These are phyloP conservation scores for Ormyrus thymus DNA, from an alignment of 2,888 invertebrate genomes.

Conservation along the genomic window DNA sequence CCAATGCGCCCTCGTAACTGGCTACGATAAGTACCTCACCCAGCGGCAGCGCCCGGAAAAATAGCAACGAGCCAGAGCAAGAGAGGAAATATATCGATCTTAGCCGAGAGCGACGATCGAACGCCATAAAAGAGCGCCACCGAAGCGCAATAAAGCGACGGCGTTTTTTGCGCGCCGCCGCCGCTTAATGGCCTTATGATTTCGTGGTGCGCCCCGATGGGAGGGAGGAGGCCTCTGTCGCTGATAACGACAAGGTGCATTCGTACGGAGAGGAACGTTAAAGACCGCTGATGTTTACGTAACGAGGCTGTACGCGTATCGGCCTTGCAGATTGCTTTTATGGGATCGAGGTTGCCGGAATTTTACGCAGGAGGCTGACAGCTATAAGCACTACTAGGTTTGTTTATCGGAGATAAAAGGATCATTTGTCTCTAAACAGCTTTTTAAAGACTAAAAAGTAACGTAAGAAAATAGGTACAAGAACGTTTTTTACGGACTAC, in stretches of 20 bases:
- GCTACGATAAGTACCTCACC: constrained; percentile 71
- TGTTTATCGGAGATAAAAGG: too few species aligned
- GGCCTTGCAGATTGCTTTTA: constrained; percentile 31
- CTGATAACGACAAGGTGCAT: constrained; percentile 22
- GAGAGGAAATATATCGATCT: constrained; percentile 37
- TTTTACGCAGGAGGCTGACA: too few species aligned
- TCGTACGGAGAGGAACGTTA: constrained; percentile 17
- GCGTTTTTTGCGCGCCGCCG: constrained; percentile 43
- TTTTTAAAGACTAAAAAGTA: too few species aligned
- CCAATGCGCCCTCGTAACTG: constrained; percentile 73
- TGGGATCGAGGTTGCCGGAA: constrained; percentile 7
- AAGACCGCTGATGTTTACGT: constrained; percentile 24
- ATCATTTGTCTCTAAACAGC: too few species aligned
- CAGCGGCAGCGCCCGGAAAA: constrained; percentile 54
- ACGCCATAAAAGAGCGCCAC: constrained; percentile 45
- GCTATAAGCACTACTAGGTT: too few species aligned
- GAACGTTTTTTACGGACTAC: too few species aligned
- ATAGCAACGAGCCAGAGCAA: constrained; percentile 11
- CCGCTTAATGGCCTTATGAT: constrained; percentile 70
- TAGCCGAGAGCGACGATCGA: constrained; percentile 33
- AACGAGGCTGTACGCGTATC: constrained; percentile 17
- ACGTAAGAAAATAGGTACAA: background rate
- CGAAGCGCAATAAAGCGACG: constrained; percentile 58
- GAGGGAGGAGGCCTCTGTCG: background rate
- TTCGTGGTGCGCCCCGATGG: constrained; percentile 57